Evolutionary conservation across 2,888 invertebrate genomes (phyloP).

Genomic region (Autographa pulchrina): DNA sequence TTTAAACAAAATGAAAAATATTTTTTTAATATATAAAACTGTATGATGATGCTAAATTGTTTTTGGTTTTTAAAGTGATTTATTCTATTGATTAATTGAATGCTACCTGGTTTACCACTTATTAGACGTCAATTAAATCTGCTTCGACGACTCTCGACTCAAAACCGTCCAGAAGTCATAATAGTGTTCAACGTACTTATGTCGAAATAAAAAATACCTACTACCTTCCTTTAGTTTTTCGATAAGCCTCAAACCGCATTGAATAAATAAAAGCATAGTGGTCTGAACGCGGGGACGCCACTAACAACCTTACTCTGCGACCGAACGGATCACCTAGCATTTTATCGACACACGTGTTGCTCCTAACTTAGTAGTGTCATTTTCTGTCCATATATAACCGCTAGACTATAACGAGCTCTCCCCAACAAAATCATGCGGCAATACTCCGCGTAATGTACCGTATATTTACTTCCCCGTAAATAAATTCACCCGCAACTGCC

Average conservation of each 20-base stretch:
- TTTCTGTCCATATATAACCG: slow-evolving; percentile 4
- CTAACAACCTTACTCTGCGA: background rate
- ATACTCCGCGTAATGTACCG: background rate
- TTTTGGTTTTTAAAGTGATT: too few species aligned
- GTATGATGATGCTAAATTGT: background rate
- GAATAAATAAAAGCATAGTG: background rate
- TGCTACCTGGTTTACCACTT: too few species aligned
- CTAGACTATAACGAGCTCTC: slow-evolving; percentile 4
- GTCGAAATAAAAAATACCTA: too few species aligned
- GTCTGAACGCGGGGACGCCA: background rate
- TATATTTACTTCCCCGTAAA: background rate
- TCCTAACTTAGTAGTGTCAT: slow-evolving; percentile 4
- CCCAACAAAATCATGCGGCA: slow-evolving; percentile 1
- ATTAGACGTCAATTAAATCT: too few species aligned
- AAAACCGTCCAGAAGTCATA: too few species aligned
- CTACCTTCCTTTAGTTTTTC: background rate
- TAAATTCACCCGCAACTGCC: slow-evolving; percentile 1
- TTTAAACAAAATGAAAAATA: too few species aligned
- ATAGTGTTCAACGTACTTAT: too few species aligned
- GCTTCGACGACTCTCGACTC: too few species aligned
- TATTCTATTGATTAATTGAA: too few species aligned
- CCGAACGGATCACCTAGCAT: slow-evolving; percentile 2
- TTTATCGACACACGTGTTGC: slow-evolving; percentile 4
- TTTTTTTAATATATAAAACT: too few species aligned
- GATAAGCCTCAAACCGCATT: background rate